Evolutionary conservation across 2,797 vertebrate species (phyloP).

Genomic region (Anableps anableps): DNA sequence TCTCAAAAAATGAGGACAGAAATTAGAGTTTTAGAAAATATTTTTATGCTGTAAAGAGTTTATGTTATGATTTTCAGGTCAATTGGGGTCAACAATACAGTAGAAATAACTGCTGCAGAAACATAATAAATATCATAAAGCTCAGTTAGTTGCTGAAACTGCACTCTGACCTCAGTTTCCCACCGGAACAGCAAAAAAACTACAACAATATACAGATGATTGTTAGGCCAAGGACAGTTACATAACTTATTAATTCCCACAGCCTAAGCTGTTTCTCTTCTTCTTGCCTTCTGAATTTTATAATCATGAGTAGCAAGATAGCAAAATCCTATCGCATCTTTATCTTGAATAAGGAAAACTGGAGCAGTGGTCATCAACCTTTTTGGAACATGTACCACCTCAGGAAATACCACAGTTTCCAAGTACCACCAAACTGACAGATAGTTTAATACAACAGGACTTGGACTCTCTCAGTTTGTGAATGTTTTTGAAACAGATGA

Average conservation of each 20-base stretch:
- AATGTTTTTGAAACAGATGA: not conserved
- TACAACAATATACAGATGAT: constrained; percentile 52
- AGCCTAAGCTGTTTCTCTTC: not conserved
- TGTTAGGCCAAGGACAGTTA: constrained; percentile 29
- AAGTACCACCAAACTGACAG: not conserved
- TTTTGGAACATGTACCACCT: not conserved
- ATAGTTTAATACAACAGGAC: not conserved
- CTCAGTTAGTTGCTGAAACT: constrained; percentile 58
- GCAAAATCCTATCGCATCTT: not conserved
- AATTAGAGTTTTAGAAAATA: constrained; percentile 46
- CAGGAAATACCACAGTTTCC: not conserved
- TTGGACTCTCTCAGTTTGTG: not conserved
- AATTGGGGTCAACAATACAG: constrained; percentile 64
- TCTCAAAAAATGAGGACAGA: constrained; percentile 45
- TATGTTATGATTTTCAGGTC: constrained; percentile 69
- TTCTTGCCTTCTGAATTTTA: not conserved
- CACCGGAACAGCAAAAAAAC: constrained; percentile 35
- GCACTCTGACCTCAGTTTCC: constrained; percentile 55
- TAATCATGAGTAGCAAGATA: not conserved
- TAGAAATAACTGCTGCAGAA: constrained; percentile 60
- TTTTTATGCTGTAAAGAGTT: constrained; percentile 66
- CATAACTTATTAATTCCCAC: constrained; percentile 28
- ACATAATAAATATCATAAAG: constrained; percentile 66
- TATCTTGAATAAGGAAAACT: no score
- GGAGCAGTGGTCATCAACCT: not conserved